Evolutionary conservation across 2,113 vertebrate genomes (phyloP).

Genomic region (Hippocampus abdominalis): DNA sequence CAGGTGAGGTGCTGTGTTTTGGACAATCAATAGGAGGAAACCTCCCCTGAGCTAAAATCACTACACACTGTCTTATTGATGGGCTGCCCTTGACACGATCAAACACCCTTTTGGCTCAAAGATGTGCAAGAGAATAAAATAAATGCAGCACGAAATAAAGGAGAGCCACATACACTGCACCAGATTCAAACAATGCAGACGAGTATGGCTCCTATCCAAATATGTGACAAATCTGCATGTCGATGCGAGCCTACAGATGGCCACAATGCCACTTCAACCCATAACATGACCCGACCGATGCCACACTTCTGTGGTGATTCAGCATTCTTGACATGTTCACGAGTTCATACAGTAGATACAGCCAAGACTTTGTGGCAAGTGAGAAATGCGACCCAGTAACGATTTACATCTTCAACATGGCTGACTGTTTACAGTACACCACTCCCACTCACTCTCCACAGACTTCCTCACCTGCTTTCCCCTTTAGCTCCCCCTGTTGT

Average conservation of each 20-base stretch:
- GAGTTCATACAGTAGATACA: slow-evolving; percentile 6
- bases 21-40: slow-evolving; percentile 57
- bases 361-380: background rate
- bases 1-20: slow-evolving; percentile 52
- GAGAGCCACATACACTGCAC: slow-evolving; percentile 24
- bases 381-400: slow-evolving; percentile 21
- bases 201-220: slow-evolving; percentile 14
- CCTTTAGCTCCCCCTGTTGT: no score
- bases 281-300: slow-evolving; percentile 13
- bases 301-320: slow-evolving; percentile 47
- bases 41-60: slow-evolving; percentile 62
- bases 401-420: slow-evolving; percentile 42
- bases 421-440: no score
- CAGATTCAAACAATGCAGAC: background rate
- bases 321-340: slow-evolving; percentile 49
- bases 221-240: slow-evolving; percentile 32
- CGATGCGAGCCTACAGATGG: slow-evolving; percentile 3
- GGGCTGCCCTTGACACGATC: slow-evolving; percentile 61
- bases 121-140: slow-evolving; percentile 33
- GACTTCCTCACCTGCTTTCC: no score
- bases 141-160: slow-evolving; percentile 32
- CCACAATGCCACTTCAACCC: slow-evolving; percentile 11
- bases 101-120: slow-evolving; percentile 55
- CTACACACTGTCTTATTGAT: slow-evolving; percentile 65
- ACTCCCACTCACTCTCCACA: no score